phyloP scores from a whole-genome alignment of 2,113 vertebrate genomes.

The Guaruba guarouba region DNA sequence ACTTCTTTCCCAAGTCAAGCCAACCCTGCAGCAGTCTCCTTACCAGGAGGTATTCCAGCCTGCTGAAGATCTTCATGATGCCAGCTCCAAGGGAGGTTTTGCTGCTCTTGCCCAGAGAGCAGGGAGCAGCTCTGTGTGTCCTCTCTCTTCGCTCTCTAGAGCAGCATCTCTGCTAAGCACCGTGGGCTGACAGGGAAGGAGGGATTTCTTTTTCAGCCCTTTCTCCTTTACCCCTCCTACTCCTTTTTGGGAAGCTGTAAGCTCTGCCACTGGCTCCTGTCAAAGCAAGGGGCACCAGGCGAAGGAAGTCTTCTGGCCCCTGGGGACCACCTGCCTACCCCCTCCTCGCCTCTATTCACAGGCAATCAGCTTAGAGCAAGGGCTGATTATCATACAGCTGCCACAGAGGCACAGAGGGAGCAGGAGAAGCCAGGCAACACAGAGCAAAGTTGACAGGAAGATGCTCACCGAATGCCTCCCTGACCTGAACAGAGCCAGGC shows the following conservation, averaged over 20 bases:
- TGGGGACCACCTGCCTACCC: constrained; percentile 57
- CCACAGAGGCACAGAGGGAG: not conserved
- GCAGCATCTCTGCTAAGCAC: not conserved
- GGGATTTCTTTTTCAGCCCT: not conserved
- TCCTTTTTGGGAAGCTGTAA: not conserved
- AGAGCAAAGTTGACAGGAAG: not conserved
- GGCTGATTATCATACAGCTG: constrained; percentile 86
- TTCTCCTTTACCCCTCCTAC: not conserved
- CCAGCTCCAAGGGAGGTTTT: not conserved
- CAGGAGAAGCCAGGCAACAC: not conserved
- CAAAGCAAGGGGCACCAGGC: not conserved
- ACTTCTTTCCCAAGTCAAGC: not conserved
- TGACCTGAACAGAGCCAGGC: not conserved
- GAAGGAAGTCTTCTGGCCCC: not conserved
- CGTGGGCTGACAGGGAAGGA: constrained; percentile 8
- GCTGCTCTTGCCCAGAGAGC: not conserved
- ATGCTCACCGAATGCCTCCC: not conserved
- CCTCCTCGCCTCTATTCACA: constrained; percentile 22
- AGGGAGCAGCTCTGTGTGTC: not conserved
- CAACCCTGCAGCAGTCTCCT: constrained; percentile 46
- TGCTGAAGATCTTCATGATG: constrained; percentile 83
- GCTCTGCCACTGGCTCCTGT: not conserved
- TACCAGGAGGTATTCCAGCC: constrained; percentile 80
- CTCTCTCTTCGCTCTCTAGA: not conserved
- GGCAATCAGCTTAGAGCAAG: constrained; percentile 50